phyloP scores from a whole-genome alignment of 1,140 invertebrate species.

The Colletes latitarsis region DNA sequence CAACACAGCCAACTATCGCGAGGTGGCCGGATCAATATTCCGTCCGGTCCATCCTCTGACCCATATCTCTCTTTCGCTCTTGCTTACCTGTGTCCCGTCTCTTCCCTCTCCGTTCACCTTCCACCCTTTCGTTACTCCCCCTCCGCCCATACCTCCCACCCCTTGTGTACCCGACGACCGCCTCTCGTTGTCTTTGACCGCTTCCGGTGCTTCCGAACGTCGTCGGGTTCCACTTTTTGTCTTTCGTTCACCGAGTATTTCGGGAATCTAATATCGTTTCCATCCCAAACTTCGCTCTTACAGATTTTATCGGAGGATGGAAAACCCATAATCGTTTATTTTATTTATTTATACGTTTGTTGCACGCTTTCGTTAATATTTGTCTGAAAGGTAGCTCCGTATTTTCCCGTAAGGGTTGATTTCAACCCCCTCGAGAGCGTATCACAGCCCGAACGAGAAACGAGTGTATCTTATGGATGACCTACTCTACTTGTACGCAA shows the following conservation, averaged over 20 bases:
- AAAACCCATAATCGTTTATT: no score
- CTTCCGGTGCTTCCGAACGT: neutral
- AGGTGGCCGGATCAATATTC: slow-evolving; percentile 80
- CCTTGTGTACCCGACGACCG: neutral
- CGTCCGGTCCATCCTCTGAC: slow-evolving; percentile 81
- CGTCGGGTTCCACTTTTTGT: neutral
- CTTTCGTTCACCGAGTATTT: neutral
- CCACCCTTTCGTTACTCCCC: slow-evolving; percentile 6
- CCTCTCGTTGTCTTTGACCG: slow-evolving; percentile 40
- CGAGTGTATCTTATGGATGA: no score
- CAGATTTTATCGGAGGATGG: no score
- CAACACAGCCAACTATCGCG: slow-evolving; percentile 76
- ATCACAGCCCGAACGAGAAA: no score
- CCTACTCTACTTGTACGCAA: no score
- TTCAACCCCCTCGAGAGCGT: no score
- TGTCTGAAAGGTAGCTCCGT: no score
- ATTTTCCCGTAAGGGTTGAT: no score
- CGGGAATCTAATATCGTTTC: no score
- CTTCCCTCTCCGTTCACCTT: slow-evolving; percentile 36
- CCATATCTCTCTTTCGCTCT: slow-evolving; percentile 78
- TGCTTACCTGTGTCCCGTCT: slow-evolving; percentile 64
- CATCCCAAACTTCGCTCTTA: neutral
- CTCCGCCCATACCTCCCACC: no score
- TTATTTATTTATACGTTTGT: no score
- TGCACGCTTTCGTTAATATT: no score